Evolutionary conservation across 2,888 invertebrate genomes (phyloP).

Genomic region (Drosophila monieri): DNA sequence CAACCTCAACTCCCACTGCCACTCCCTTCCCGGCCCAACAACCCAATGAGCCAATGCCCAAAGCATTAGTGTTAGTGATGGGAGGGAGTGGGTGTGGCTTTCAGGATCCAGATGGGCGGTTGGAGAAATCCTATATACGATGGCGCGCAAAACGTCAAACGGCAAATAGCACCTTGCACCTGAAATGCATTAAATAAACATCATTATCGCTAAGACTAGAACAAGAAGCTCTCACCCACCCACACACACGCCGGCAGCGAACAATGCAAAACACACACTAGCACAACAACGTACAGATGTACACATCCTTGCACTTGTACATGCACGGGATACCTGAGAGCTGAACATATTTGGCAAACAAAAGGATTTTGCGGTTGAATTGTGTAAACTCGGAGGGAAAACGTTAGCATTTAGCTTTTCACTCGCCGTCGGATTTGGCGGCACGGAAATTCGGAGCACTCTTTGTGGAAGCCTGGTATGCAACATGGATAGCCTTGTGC

Average conservation of each 20-base stretch:
- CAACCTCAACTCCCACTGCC: not conserved
- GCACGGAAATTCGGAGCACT: conserved; percentile 5
- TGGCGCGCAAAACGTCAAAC: conserved; percentile 66
- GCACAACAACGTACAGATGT: conserved; percentile 5
- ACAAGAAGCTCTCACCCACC: conserved; percentile 35
- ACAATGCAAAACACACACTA: conserved; percentile 35
- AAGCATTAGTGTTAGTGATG: conserved; percentile 54
- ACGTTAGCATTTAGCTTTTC: conserved; percentile 49
- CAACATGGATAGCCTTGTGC: not conserved
- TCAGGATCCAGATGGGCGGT: not conserved
- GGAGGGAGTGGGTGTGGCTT: not conserved
- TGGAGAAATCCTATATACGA: conserved; percentile 57
- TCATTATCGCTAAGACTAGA: conserved; percentile 73
- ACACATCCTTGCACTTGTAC: conserved; percentile 9
- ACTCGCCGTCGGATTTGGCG: conserved; percentile 28
- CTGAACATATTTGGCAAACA: conserved; percentile 66
- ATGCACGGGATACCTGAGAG: conserved; percentile 25
- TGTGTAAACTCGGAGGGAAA: conserved; percentile 59
- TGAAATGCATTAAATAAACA: conserved; percentile 80
- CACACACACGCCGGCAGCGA: conserved; percentile 6
- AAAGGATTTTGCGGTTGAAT: conserved; percentile 71
- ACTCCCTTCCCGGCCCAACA: conserved; percentile 17
- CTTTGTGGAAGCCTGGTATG: not conserved
- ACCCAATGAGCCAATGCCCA: conserved; percentile 47
- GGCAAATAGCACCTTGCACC: conserved; percentile 76